Conservation (phyloP, 1,140 invertebrate species). For the Pseudomyrmex cubaensis region DNA sequence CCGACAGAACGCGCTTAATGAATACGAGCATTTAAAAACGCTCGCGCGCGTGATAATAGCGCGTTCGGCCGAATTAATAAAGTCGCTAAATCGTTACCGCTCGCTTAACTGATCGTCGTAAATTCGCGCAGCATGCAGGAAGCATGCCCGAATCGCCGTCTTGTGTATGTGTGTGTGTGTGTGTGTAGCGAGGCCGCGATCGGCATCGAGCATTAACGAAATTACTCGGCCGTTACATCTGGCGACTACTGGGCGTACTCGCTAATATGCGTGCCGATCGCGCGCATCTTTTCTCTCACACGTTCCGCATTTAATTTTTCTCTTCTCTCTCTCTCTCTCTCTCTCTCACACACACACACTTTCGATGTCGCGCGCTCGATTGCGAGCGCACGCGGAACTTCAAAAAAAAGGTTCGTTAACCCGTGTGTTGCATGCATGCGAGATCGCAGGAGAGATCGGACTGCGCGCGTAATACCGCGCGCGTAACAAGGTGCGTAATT, state of each 20-base stretch:
- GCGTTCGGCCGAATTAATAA: conserved; percentile 30
- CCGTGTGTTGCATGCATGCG: conserved; percentile 26
- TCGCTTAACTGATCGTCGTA: conserved; percentile 51
- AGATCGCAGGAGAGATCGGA: conserved; percentile 60
- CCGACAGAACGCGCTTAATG: neutral
- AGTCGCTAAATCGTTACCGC: conserved; percentile 4
- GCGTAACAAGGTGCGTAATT: conserved; percentile 75
- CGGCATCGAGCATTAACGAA: conserved; percentile 19
- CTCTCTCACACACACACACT: neutral
- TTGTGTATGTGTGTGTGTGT: neutral
- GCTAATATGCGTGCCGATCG: conserved; percentile 37
- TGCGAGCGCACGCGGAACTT: conserved; percentile 41
- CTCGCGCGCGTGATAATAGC: neutral
- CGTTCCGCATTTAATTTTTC: conserved; percentile 52
- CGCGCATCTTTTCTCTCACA: conserved; percentile 44
- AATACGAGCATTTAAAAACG: neutral
- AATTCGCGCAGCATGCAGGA: conserved; percentile 34
- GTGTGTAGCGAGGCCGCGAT: conserved; percentile 4
- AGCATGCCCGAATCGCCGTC: neutral
- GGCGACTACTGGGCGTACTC: conserved; percentile 5
- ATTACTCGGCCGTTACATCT: conserved; percentile 22
- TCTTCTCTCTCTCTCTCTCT: no score
- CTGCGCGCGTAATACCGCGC: conserved; percentile 53
- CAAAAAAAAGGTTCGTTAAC: conserved; percentile 58
- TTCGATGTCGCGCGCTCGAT: no score